These are phyloP conservation scores for Chloropsis cyanopogon DNA, from an alignment of 2,113 vertebrate species.

Conservation along the genomic window DNA sequence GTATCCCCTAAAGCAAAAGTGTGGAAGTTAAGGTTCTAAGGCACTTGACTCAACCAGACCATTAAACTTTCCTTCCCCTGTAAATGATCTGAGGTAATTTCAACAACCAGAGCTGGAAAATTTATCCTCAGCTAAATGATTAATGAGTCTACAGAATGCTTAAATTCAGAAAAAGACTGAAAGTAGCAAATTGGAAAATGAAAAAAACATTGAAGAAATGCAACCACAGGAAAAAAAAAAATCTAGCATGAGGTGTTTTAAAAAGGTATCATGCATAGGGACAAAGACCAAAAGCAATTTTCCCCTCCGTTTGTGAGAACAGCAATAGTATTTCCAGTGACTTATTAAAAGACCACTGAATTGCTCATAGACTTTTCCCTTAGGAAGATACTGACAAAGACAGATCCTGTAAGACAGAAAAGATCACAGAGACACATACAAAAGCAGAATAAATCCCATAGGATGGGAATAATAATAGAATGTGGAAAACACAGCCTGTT, in stretches of 20 bases:
- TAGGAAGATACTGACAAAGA: not conserved
- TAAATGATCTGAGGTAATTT: not conserved
- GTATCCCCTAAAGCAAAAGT: not conserved
- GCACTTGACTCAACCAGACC: constrained; percentile 12
- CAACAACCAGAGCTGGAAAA: not conserved
- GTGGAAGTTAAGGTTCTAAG: not conserved
- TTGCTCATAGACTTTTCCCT: not conserved
- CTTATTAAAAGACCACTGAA: not conserved
- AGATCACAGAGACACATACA: not conserved
- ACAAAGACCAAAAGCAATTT: not conserved
- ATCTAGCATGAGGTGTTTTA: not conserved
- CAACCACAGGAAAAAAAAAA: not conserved
- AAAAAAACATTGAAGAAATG: not conserved
- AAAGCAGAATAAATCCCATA: not conserved
- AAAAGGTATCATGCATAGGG: not conserved
- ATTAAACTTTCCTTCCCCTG: not conserved
- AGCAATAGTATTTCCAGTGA: not conserved
- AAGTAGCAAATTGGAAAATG: not conserved
- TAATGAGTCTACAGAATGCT: not conserved
- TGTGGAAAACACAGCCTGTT: not conserved
- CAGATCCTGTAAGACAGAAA: not conserved
- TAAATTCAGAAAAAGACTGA: not conserved
- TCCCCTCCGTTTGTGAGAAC: not conserved
- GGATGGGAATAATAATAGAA: not conserved
- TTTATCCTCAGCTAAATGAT: not conserved